Evolutionary conservation across 2,797 vertebrate genomes (phyloP).

Genomic region (Tachyglossus aculeatus): DNA sequence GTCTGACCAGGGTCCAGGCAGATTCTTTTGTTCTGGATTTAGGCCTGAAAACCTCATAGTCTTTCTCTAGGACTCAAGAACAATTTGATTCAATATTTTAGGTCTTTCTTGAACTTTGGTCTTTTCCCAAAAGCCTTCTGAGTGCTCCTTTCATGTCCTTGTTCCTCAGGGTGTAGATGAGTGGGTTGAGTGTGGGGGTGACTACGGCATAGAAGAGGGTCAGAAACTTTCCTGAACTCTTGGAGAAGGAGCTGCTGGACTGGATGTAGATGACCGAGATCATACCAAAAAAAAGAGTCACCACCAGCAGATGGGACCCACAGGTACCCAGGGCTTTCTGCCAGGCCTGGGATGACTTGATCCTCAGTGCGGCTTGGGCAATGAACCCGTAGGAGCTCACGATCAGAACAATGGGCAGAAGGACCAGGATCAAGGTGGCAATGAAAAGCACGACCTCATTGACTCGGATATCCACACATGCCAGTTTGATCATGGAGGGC

Average conservation of each 20-base stretch:
- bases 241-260: slow-evolving; percentile 15
- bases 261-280: slow-evolving; percentile 23
- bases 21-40: too few relatives aligned
- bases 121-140: slow-evolving; percentile 1
- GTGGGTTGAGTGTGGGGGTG: slow-evolving; percentile 8
- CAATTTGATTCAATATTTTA: too few relatives aligned
- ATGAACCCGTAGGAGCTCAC: slow-evolving; percentile 24
- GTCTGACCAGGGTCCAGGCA: too few relatives aligned
- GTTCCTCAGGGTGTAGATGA: slow-evolving; percentile 46
- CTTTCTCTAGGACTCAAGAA: too few relatives aligned
- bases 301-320: slow-evolving; percentile 40
- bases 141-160: slow-evolving; percentile 40
- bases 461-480: slow-evolving; percentile 22
- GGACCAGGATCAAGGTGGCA: slow-evolving; percentile 9
- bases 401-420: slow-evolving; percentile 15
- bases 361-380: slow-evolving; percentile 11
- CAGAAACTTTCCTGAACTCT: slow-evolving; percentile 19
- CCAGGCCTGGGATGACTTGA: slow-evolving; percentile 38
- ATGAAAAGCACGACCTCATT: slow-evolving; percentile 24
- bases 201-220: slow-evolving; percentile 26
- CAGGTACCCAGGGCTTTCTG: slow-evolving; percentile 51
- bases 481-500: slow-evolving; percentile 39
- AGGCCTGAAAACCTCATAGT: too few relatives aligned
- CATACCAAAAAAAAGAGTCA: slow-evolving; percentile 28
- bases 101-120: too few relatives aligned